phyloP scores from a whole-genome alignment of 2,888 invertebrate species.

The Protodeltote pygarga region DNA sequence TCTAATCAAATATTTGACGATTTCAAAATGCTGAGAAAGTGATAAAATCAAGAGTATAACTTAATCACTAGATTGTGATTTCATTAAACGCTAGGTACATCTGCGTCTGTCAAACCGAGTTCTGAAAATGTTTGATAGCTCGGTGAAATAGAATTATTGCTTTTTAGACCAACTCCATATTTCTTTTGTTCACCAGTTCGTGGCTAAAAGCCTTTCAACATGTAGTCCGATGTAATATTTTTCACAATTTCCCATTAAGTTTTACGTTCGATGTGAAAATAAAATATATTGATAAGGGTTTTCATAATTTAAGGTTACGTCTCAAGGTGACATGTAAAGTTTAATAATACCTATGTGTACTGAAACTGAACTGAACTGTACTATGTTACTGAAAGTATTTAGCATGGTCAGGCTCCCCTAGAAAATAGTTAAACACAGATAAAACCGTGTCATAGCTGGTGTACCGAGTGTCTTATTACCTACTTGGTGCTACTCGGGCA shows the following conservation, averaged over 20 bases:
- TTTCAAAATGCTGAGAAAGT: constrained; percentile 3
- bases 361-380: too few relatives aligned
- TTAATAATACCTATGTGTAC: too few relatives aligned
- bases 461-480: too few relatives aligned
- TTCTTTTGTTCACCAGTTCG: constrained; percentile 11
- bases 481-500: too few relatives aligned
- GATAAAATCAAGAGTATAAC: constrained; percentile 23
- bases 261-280: too few relatives aligned
- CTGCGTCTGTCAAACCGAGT: constrained; percentile 14
- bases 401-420: too few relatives aligned
- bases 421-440: too few relatives aligned
- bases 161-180: constrained; percentile 14
- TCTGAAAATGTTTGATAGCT: constrained; percentile 34
- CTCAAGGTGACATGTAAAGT: too few relatives aligned
- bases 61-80: constrained; percentile 27
- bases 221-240: constrained; percentile 10
- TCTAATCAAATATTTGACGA: constrained; percentile 14
- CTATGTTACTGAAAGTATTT: too few relatives aligned
- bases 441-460: too few relatives aligned
- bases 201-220: constrained; percentile 15
- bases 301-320: too few relatives aligned
- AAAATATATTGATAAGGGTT: too few relatives aligned
- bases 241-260: constrained; percentile 16
- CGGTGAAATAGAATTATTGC: constrained; percentile 36
- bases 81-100: constrained; percentile 32